Percentiles rank a stretch among this genome's conserved stretches.
Conservation (phyloP, 2,797 vertebrate species). For the Microcaecilia unicolor region DNA sequence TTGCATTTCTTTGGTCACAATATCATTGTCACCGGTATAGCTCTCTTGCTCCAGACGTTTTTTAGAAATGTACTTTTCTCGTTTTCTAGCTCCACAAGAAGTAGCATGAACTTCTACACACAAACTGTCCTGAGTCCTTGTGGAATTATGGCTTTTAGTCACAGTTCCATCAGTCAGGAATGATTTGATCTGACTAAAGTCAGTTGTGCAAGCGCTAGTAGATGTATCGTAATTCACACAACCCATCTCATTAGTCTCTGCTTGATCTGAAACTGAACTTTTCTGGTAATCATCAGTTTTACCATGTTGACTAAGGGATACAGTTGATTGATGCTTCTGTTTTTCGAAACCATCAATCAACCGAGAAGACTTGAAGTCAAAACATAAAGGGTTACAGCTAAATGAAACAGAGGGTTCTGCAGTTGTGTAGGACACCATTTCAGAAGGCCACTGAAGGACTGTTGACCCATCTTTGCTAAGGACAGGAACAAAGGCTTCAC, state of each 20-base stretch:
- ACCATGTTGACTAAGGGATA: constrained; percentile 21
- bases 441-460: constrained; percentile 80
- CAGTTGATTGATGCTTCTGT: constrained; percentile 18
- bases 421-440: constrained; percentile 76
- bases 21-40: constrained; percentile 40
- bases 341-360: constrained; percentile 31
- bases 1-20: constrained; percentile 37
- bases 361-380: constrained; percentile 69
- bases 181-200: constrained; percentile 7
- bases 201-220: not conserved
- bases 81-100: constrained; percentile 34
- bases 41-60: constrained; percentile 33
- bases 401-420: constrained; percentile 72
- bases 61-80: constrained; percentile 37
- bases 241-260: constrained; percentile 1
- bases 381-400: constrained; percentile 80
- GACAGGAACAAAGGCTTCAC: constrained; percentile 65
- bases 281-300: constrained; percentile 17
- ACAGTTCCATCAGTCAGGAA: constrained; percentile 3
- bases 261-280: not conserved
- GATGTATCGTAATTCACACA: constrained; percentile 2
- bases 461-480: constrained; percentile 65
- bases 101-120: constrained; percentile 21
- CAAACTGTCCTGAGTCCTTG: constrained; percentile 27
- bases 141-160: constrained; percentile 18